Evolutionary conservation across 2,888 invertebrate species (phyloP).

Genomic region (Erpobdella octoculata): DNA sequence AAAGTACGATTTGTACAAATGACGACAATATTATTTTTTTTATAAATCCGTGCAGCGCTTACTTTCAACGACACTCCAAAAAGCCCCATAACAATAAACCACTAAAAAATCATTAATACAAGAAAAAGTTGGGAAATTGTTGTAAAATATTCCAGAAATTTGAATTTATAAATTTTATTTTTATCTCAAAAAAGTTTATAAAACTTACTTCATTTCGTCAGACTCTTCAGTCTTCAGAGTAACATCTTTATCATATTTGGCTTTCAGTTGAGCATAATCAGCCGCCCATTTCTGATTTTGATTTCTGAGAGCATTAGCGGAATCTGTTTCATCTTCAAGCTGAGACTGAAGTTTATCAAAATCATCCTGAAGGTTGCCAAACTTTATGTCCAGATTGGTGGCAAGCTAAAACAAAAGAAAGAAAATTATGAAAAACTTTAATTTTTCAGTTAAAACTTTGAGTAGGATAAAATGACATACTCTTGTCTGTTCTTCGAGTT

Average conservation of each 20-base stretch:
- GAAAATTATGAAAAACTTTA: neutral
- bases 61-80: too few species aligned
- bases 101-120: too few species aligned
- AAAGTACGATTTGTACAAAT: too few species aligned
- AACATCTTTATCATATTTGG: constrained; percentile 89
- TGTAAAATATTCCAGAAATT: too few species aligned
- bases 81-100: too few species aligned
- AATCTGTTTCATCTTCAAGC: constrained; percentile 94
- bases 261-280: constrained; percentile 80
- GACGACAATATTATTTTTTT: too few species aligned
- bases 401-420: constrained; percentile 32
- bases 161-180: too few species aligned
- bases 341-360: constrained; percentile 68
- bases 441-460: neutral
- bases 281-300: constrained; percentile 86
- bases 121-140: too few species aligned
- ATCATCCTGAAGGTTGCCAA: constrained; percentile 48
- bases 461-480: constrained; percentile 14
- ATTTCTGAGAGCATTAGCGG: constrained; percentile 88
- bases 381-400: constrained; percentile 47
- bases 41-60: too few species aligned
- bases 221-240: constrained; percentile 84
- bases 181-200: too few species aligned
- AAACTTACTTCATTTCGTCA: constrained; percentile 58
- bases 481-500: constrained; percentile 40